Percentiles rank a stretch among this genome's conserved stretches.
phyloP scores from a whole-genome alignment of 2,888 invertebrate genomes.

The Polietes domitor region DNA sequence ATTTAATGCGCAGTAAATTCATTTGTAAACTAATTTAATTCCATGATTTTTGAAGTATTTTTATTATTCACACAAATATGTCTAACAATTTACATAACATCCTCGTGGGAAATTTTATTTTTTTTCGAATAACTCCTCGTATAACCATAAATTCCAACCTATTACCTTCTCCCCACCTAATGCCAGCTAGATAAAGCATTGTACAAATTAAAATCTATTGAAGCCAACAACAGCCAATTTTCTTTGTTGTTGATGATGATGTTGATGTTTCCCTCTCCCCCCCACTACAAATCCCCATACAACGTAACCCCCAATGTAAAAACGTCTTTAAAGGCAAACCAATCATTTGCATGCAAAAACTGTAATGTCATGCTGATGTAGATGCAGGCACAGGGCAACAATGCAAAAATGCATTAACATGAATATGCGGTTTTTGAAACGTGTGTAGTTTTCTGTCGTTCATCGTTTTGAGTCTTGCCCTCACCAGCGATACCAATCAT shows the following conservation, averaged over 20 bases:
- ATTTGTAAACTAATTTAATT: too few relatives aligned
- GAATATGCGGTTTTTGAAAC: conserved; percentile 39
- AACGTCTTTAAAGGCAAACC: conserved; percentile 33
- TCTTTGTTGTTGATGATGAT: neutral
- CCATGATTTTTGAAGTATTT: too few relatives aligned
- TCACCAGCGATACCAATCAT: neutral
- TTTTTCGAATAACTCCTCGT: neutral
- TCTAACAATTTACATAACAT: neutral
- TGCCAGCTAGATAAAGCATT: neutral
- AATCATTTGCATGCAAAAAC: conserved; percentile 55
- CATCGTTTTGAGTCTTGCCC: neutral
- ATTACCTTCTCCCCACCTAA: neutral
- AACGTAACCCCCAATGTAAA: conserved; percentile 46
- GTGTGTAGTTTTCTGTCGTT: neutral
- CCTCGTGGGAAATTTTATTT: neutral
- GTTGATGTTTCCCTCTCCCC: neutral
- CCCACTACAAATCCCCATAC: neutral
- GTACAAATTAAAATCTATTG: neutral
- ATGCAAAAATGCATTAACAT: conserved; percentile 35
- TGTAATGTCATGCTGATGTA: conserved; percentile 48
- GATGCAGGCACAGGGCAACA: neutral
- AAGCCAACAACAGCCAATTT: neutral
- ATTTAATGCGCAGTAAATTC: too few relatives aligned
- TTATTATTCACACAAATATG: too few relatives aligned
- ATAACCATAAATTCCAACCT: neutral